Base-by-base conservation (phyloP, 2,113 vertebrate genomes). In the Seriola quinqueradiata region DNA sequence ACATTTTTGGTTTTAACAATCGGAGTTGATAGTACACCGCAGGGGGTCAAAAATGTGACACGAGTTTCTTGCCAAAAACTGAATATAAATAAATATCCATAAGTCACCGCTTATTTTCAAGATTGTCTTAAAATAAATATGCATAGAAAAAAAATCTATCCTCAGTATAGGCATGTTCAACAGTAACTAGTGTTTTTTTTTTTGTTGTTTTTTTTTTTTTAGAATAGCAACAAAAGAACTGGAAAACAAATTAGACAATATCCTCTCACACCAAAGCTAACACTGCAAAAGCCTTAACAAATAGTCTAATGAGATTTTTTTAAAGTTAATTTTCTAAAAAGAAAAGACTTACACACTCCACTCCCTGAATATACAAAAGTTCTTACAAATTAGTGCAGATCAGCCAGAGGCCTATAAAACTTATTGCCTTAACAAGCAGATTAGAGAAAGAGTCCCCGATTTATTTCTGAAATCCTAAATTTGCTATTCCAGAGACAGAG, bases 361-460 rank as follows among this genome's bases (percentile, higher is more conserved):
- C 88, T 91, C 87, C 86, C 90, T 91, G 85, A 90, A 93, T 87
- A 94, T 93, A 92, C 84, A 91, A 92, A 94, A 92, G 87, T 87
- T 87, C 25, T 82, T 93, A 94, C 57, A 94, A 94, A 94, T 94
- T 85, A 94, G 94, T 94, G 93, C 92, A 95, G 92, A 92, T 92
- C 90, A 94, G 92, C 90, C 90, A 86, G 83, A 87, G 92, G 90
- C 90, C 90, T 94, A 94, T 83, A 93, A 95, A 94, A 94, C 71
- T 19, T 92, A 91, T 93, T 93, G 92, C 91, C 76, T 90, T 84
- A 82, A 89, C 75, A 86, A 90, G 82, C 85, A 90, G 73, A 89
- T 90, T 84, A 87, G 88, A 94, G 82, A 90, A 75, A 87, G 48
- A 82, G 69, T 63, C 69, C 83, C 55, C 61, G 58, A 74, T 68